A percentile compares a stretch with the other conserved stretches of the same genome.
These are phyloP conservation scores for Solen grandis DNA, from an alignment of 1,140 invertebrate species.

Conservation along the genomic window DNA sequence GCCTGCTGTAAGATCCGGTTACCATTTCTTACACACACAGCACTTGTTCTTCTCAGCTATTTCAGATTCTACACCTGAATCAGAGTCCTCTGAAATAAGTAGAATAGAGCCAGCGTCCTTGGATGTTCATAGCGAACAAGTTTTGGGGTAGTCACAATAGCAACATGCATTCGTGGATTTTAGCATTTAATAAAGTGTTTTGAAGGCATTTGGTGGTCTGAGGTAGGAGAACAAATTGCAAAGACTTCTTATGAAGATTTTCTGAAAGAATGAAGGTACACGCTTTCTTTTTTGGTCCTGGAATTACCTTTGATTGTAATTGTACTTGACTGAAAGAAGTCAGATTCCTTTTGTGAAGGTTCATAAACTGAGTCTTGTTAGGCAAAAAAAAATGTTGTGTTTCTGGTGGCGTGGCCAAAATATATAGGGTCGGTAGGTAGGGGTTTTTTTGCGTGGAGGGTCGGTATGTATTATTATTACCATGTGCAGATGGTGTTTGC, in stretches of 20 bases:
- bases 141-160: neutral
- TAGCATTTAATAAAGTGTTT: neutral
- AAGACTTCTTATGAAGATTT: constrained; percentile 24
- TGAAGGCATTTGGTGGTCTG: neutral
- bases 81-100: neutral
- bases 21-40: constrained; percentile 18
- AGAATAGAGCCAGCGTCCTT: neutral
- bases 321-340: constrained; percentile 3
- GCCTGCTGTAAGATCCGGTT: neutral
- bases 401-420: too few relatives aligned
- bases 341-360: neutral
- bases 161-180: neutral
- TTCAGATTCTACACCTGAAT: neutral
- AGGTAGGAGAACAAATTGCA: neutral
- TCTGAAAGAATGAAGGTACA: constrained; percentile 16
- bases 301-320: neutral
- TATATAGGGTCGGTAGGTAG: too few relatives aligned
- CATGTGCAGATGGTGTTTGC: too few relatives aligned
- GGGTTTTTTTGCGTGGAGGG: too few relatives aligned
- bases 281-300: constrained; percentile 27
- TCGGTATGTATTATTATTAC: too few relatives aligned
- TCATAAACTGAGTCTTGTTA: neutral
- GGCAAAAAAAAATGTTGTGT: too few relatives aligned
- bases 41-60: constrained; percentile 1
- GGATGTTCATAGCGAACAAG: neutral